Evolutionary conservation across 2,888 invertebrate species (phyloP), one percentile per base, ranked within the genome.

Genomic region (Aspidiotus rigidus): DNA sequence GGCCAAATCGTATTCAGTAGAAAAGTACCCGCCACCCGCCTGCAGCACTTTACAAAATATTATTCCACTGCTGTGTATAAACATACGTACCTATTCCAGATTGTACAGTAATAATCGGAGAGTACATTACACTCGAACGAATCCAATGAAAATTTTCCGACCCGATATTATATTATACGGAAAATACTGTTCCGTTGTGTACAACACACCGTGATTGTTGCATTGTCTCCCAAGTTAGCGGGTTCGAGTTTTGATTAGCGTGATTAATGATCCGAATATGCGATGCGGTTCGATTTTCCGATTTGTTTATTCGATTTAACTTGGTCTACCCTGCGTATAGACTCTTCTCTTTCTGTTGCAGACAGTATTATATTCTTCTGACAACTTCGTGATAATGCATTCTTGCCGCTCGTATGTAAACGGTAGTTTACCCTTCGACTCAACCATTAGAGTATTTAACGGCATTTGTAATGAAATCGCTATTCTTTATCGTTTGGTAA

Each of bases 181-280:
- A 49, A 49, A 49, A 49, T n/a, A 6, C 49, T 28, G 28, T 5
- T 28, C 28, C 28, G 28, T 28, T 28, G 28, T 28, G 49, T 49
- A 49, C 49, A 49, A n/a, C 49, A 49, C n/a, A 49, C 49, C 11
- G n/a, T 49, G 49, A 49, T 49, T 49, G 49, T 49, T 49, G 28
- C 28, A 49, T 49, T 49, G 49, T 49, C 49, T 49, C 49, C 49
- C n/a, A 28, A n/a, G 49, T 49, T 3, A 11, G 49, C 49, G 49
- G 49, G 49, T n/a, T 49, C 49, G 49, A 49, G 49, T 49, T 49
- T 49, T 49, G 49, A 49, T 49, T 49, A 49, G n/a, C 49, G 49
- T 49, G 49, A 49, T 49, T 49, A 49, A 49, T 49, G 49, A 49
- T 49, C 6, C 49, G 49, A n/a, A 11, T 28, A 28, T 28, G 28